Conservation (phyloP, 2,888 invertebrate species). For the Dolomedes plantarius region DNA sequence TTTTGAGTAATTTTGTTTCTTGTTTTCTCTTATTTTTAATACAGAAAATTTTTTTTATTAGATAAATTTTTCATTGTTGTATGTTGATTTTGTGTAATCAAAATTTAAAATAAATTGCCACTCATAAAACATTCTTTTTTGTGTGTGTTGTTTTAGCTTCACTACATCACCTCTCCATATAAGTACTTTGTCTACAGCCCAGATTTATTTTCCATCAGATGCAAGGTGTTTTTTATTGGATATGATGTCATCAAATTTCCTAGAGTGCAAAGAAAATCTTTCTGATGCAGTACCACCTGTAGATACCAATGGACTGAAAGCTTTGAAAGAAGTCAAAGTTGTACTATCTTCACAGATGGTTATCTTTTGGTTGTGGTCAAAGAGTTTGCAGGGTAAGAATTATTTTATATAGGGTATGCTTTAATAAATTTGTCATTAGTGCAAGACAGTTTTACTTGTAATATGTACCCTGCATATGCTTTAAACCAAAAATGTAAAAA, state of each 20-base stretch:
- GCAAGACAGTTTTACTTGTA: too few species aligned
- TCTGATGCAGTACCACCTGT: neutral
- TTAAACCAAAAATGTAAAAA: too few species aligned
- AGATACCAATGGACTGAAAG: neutral
- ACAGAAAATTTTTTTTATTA: too few species aligned
- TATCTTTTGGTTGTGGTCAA: neutral
- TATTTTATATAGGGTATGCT: too few species aligned
- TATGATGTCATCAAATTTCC: neutral
- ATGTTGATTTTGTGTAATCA: too few species aligned
- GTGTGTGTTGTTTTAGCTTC: neutral
- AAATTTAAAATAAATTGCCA: too few species aligned
- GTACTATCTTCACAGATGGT: neutral
- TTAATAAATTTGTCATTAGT: too few species aligned
- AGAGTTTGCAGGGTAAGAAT: neutral
- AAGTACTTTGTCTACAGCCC: neutral
- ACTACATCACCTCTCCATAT: neutral
- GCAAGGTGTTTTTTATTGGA: neutral
- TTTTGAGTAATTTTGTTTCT: too few species aligned
- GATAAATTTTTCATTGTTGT: too few species aligned
- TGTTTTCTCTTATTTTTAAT: too few species aligned
- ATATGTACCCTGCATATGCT: too few species aligned
- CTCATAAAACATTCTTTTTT: too few species aligned
- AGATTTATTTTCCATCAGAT: neutral
- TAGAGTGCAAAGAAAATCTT: neutral
- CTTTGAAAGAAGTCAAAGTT: neutral